Conservation (phyloP, 2,797 vertebrate species). For the Apodemus agrarius region DNA sequence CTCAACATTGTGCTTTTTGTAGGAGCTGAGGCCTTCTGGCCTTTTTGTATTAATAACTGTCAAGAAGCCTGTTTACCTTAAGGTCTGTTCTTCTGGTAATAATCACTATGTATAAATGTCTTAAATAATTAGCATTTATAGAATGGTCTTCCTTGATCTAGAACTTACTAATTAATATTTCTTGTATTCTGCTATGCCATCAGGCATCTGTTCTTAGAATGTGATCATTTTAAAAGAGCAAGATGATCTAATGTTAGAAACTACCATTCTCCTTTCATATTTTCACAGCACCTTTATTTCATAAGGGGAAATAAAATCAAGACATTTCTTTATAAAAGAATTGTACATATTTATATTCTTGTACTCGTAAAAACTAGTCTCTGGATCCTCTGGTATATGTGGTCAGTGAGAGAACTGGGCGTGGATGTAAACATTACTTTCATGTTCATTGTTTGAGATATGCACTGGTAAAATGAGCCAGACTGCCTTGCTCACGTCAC, state of each 20-base stretch:
- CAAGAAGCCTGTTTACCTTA: constrained; percentile 53
- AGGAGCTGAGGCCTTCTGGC: constrained; percentile 54
- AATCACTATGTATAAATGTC: constrained; percentile 65
- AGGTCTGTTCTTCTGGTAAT: constrained; percentile 67
- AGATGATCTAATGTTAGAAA: constrained; percentile 19
- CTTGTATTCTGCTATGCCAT: background rate
- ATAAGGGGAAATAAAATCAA: constrained; percentile 55
- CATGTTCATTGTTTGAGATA: background rate
- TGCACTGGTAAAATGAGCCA: background rate
- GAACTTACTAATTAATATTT: constrained; percentile 24
- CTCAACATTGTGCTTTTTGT: constrained; percentile 52
- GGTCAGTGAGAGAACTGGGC: background rate
- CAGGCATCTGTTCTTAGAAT: background rate
- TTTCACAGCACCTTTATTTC: constrained; percentile 67
- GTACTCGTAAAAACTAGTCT: background rate
- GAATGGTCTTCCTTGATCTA: constrained; percentile 58
- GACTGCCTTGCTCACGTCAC: background rate
- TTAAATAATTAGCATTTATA: constrained; percentile 82
- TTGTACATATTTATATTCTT: constrained; percentile 24
- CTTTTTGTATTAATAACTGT: constrained; percentile 69
- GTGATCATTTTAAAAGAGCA: constrained; percentile 27
- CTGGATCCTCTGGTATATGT: background rate
- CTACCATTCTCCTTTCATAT: constrained; percentile 9
- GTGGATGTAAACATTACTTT: background rate
- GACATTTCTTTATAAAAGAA: constrained; percentile 62